Percentiles rank a stretch among this genome's conserved stretches.
Conservation (phyloP, 2,113 vertebrate genomes). For the Bungarus multicinctus region DNA sequence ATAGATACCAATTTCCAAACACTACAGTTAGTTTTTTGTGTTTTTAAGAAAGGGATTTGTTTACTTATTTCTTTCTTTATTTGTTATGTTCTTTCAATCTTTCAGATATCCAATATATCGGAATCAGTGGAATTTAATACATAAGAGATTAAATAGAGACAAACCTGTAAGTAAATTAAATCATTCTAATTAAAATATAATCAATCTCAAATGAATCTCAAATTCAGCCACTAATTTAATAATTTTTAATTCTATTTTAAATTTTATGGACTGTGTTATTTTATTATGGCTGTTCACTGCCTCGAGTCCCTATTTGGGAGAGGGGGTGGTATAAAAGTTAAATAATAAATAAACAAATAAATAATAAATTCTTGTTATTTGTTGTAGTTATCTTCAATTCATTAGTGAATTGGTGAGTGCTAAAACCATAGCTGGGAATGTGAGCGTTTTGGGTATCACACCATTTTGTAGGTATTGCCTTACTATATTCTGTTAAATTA, state of each 20-base stretch:
- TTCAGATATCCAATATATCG: constrained; percentile 46
- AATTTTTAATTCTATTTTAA: no score
- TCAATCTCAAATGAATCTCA: no score
- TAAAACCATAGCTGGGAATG: not conserved
- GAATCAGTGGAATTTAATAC: constrained; percentile 44
- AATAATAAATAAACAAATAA: no score
- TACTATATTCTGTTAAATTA: not conserved
- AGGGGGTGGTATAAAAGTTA: no score
- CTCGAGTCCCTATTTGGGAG: no score
- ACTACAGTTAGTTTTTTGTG: constrained; percentile 69
- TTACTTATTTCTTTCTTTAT: not conserved
- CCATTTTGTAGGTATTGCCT: not conserved
- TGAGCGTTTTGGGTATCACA: not conserved
- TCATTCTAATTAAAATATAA: constrained; percentile 29
- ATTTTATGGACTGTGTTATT: no score
- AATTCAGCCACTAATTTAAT: no score
- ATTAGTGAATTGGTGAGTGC: not conserved
- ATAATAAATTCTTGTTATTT: not conserved
- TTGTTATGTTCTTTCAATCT: constrained; percentile 62
- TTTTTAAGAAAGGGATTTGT: constrained; percentile 62
- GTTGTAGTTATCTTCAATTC: not conserved
- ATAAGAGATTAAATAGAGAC: not conserved
- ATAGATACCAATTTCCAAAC: constrained; percentile 76
- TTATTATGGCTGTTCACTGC: no score
- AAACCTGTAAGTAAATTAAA: constrained; percentile 52